Percentiles rank a stretch among this genome's conserved stretches.
phyloP scores from a whole-genome alignment of 1,140 invertebrate genomes.

The Drosophila kikkawai region DNA sequence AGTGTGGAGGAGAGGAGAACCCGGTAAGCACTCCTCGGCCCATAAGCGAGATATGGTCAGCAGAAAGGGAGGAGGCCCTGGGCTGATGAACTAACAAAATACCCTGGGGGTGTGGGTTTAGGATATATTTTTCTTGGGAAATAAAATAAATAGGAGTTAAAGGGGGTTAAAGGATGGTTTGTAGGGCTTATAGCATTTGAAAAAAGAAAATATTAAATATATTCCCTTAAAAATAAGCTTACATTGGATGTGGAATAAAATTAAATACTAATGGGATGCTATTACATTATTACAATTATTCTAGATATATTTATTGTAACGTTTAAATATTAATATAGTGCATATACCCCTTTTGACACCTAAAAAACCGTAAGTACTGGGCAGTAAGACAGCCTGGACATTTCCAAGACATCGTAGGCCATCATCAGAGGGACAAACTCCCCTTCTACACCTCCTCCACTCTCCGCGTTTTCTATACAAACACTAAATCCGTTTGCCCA shows the following conservation, averaged over 20 bases:
- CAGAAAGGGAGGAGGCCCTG: not conserved
- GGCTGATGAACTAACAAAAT: constrained; percentile 10
- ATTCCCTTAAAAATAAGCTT: not conserved
- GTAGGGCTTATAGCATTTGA: not conserved
- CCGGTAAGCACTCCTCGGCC: constrained; percentile 51
- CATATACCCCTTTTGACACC: constrained; percentile 11
- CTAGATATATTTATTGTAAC: no score
- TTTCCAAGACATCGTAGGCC: constrained; percentile 34
- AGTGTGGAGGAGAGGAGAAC: constrained; percentile 42
- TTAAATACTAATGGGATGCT: not conserved
- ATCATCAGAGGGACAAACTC: constrained; percentile 58
- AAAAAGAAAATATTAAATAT: not conserved
- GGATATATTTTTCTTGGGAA: not conserved
- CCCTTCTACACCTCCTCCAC: constrained; percentile 7
- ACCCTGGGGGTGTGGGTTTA: constrained; percentile 4
- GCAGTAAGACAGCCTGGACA: constrained; percentile 35
- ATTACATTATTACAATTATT: no score
- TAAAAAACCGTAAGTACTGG: constrained; percentile 2
- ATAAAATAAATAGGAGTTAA: not conserved
- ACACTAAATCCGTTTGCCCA: constrained; percentile 70
- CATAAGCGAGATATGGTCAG: constrained; percentile 54
- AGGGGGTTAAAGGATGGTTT: no score
- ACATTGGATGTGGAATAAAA: not conserved
- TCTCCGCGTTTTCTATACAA: constrained; percentile 68
- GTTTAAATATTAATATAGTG: not conserved